Evolutionary conservation across 2,797 vertebrate genomes (phyloP), one percentile per base, ranked within the genome.

Genomic region (Parauchenoglanis ngamensis): DNA sequence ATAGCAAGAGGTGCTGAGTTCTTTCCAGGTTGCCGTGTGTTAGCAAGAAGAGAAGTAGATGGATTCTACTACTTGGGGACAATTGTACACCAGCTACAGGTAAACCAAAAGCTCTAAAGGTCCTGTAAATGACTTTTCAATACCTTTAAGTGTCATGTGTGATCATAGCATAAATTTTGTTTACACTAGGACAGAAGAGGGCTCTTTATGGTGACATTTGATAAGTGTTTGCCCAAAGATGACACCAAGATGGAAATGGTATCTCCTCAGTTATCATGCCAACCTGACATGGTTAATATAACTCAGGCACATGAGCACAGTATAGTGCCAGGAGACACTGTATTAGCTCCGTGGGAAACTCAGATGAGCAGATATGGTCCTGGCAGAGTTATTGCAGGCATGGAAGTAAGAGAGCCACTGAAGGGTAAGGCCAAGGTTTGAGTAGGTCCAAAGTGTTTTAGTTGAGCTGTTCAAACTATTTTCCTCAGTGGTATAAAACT

Each of bases 271-370:
- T 89, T 92, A 25, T 93, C 93, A 87, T 93, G 92, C 54, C 93
- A 94, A 25, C 92, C 93, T 13, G 96, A 98, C 89, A 94, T 97
- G 85, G 81, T 97, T 89, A 94, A 92, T 17, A 93, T 94, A 35
- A 89, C 88, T 0, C 92, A 92, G 0, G 90, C 92, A 4, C 89
- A 91, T 88, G 89, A 89, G 17, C 91, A 88, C 61, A 90, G 90
- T 61, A 93, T 97, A 63, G 70, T 90, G 46, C 96, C 96, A 0
- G 97, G 97, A 21, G 95, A 97, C 89, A 94, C 95, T 46, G 96
- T 98, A 8, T 91, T 98, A 91, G 97, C 97, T 4, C 96, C 96
- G 4, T 97, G 96, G 96, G 96, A 96, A 88, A 91, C 93, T 76
- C 92, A 93, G 1, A 73, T 88, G 88, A 92, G 81, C 77, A 94